Evolutionary conservation across 1,140 invertebrate genomes (phyloP), one percentile per base, ranked within the genome.

Genomic region (Apis cerana): DNA sequence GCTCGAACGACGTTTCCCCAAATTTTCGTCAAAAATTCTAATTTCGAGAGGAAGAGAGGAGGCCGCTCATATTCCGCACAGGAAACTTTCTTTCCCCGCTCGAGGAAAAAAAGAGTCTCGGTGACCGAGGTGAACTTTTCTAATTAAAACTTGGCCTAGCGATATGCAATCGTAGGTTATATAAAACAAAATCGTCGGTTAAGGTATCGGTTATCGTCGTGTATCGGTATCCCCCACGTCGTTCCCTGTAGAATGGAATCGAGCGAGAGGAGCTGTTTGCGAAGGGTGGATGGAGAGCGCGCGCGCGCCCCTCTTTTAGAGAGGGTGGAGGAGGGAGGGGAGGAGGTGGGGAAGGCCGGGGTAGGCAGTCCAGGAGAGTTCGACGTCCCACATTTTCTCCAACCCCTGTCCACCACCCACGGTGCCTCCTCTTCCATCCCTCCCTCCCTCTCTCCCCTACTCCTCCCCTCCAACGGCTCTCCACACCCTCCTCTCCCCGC

Each of bases 341-440:
- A n/a, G 54, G 52, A 54, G 62, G 13, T 65, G 68, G 68, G 43
- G 61, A 23, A n/a, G 54, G 72, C 58, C 59, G 19, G 59, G 68
- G 76, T 64, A 80, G 74, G 72, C 75, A 85, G 83, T 90, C 85
- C 83, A 86, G 81, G 80, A 89, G 83, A 89, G 89, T 91, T 91
- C 88, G 90, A 91, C 83, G 90, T 91, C 87, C 87, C 84, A 91
- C 84, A 90, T 91, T 91, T 82, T 82, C 78, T 78, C 62, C 75
- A 86, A 83, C 69, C 59, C 82, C 58, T 69, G 82, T 80, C 74
- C 72, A 59, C 68, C 80, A 82, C 56, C 80, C 62, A 69, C 64
- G 64, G 23, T 33, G 33, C 33, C 78, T 88, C 85, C 77, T 85
- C 65, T 52, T 80, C 67, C 61, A 50, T 79, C 77, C 84, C 65